These are phyloP conservation scores for Sphaerophoria taeniata DNA, from an alignment of 2,888 invertebrate species.

Conservation along the genomic window DNA sequence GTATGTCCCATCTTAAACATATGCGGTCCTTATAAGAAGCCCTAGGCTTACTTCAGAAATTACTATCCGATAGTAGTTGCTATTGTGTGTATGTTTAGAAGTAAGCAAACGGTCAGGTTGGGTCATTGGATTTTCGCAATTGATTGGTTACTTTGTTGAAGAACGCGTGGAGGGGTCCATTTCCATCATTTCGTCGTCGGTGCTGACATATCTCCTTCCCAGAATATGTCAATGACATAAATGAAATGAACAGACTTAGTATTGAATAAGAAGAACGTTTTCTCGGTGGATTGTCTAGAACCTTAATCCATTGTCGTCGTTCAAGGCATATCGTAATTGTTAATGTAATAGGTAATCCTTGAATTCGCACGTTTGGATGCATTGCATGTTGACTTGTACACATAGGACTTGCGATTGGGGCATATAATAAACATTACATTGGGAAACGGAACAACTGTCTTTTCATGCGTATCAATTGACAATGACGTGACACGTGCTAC, in stretches of 20 bases:
- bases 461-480: conserved; percentile 74
- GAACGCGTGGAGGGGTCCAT: no score
- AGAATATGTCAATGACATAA: conserved; percentile 45
- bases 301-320: conserved; percentile 28
- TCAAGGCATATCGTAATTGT: background rate
- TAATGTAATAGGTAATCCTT: conserved; percentile 52
- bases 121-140: conserved; percentile 50
- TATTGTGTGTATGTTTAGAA: conserved; percentile 13
- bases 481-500: conserved; percentile 74
- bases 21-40: conserved; percentile 40
- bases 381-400: conserved; percentile 10
- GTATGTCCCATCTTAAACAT: conserved; percentile 7
- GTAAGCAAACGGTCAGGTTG: conserved; percentile 46
- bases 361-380: conserved; percentile 59
- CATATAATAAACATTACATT: conserved; percentile 40
- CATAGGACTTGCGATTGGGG: background rate
- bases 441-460: conserved; percentile 71
- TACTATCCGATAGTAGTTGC: conserved; percentile 36
- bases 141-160: conserved; percentile 60
- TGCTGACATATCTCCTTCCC: conserved; percentile 18
- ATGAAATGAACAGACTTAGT: conserved; percentile 53
- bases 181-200: conserved; percentile 4
- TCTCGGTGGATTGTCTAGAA: conserved; percentile 43
- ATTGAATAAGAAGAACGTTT: conserved; percentile 16
- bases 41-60: conserved; percentile 55